phyloP scores from a whole-genome alignment of 92 coral and sea anemone genomes.

The Epizoanthus illoricatus region DNA sequence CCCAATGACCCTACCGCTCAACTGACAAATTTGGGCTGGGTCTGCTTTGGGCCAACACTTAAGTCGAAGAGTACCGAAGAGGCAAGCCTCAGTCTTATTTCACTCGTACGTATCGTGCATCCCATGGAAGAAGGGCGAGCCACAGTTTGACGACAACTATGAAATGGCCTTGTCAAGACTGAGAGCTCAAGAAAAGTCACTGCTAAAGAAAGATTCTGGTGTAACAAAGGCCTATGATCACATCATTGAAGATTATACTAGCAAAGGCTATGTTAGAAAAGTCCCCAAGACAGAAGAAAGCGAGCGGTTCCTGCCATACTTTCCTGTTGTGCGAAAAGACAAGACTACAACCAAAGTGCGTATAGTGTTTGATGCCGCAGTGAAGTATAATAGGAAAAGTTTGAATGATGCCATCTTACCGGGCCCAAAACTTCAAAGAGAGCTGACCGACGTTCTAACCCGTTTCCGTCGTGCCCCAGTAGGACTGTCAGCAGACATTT shows the following conservation, averaged over 20 bases:
- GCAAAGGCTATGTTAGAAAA: no score
- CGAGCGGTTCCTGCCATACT: constrained; percentile 36
- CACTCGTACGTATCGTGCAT: constrained; percentile 16
- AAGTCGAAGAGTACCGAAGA: neutral
- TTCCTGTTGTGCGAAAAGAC: constrained; percentile 30
- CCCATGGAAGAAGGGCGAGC: constrained; percentile 9
- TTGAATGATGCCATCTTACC: constrained; percentile 25
- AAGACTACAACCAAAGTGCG: neutral
- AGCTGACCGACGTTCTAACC: constrained; percentile 35
- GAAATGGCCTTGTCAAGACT: no score
- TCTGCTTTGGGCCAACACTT: constrained; percentile 34
- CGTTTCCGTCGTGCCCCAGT: constrained; percentile 49
- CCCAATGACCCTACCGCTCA: neutral
- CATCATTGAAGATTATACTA: no score
- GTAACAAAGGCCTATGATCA: neutral
- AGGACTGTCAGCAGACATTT: constrained; percentile 49
- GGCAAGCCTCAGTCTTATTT: neutral
- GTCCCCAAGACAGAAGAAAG: neutral
- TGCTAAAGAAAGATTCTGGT: neutral
- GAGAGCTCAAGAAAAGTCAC: constrained; percentile 38
- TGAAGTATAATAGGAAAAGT: neutral
- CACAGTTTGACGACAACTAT: constrained; percentile 2
- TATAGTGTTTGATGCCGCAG: constrained; percentile 34
- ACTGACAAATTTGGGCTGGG: constrained; percentile 41
- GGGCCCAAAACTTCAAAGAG: constrained; percentile 40